Base-by-base conservation (phyloP, 2,113 vertebrate species). In the Rynchops niger region DNA sequence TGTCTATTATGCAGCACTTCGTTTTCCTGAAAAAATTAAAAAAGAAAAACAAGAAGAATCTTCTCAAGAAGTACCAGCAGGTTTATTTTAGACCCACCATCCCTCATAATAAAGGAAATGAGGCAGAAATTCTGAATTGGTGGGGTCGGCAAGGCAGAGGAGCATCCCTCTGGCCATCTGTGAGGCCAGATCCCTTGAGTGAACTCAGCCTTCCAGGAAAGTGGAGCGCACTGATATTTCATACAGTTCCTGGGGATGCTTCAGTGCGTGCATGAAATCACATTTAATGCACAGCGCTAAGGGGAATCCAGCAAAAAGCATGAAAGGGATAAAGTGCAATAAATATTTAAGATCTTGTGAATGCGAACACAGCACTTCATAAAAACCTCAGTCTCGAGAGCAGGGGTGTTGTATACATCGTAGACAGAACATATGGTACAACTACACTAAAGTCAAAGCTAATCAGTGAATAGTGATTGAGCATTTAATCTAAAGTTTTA, bases 401-500 rank as follows among this genome's bases (percentile, higher is more conserved):
- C 77, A 32, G 40, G 30, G 52, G 12, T 45, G 45, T 80, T 67
- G 29, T 43, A 4, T 42, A 40, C 40, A 6, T 47, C 1, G 0
- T 1, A 84, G 67, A 30, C 79, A 73, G 62, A 94, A 86, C 82
- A 83, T 86, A 78, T 65, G 92, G 90, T 81, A 38, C 72, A 78
- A 20, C 50, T 30, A 12, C 69, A 52, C 42, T 45, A 62, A 86
- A 89, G 42, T 78, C 69, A 81, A 55, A 88, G 73, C 77, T 88
- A 9, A 81, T 90, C 65, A 49, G 47, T 15, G 63, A 83, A 32
- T 43, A 74, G 42, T 67, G 38, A 66, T 74, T 53, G 49, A 78
- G 71, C 38, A 90, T 94, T 94, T 96, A 55, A 36, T 80, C 36
- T n/a, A 5, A 93, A 73, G 38, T 62, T 88, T 88, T 69, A 90